Conservation (phyloP, 2,888 invertebrate genomes). For the Marasmarcha lunaedactyla region DNA sequence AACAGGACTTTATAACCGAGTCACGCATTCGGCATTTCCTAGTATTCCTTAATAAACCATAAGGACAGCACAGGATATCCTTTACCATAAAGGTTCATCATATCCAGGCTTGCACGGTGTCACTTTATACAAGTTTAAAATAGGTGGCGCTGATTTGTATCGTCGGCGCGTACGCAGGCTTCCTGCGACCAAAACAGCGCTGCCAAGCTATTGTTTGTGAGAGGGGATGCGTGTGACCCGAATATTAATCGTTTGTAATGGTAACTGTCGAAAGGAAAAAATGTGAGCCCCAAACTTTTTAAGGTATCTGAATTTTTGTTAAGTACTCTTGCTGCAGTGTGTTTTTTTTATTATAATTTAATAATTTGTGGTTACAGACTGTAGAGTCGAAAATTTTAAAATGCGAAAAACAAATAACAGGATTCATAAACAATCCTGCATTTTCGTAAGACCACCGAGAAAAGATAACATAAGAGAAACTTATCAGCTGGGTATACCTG, state of each 20-base stretch:
- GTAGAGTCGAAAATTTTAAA: no score
- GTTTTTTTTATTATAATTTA: no score
- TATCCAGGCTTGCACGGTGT: constrained; percentile 45
- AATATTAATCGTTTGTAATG: constrained; percentile 36
- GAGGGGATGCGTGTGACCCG: constrained; percentile 55
- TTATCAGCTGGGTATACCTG: no score
- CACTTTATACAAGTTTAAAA: not conserved
- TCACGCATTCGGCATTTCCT: constrained; percentile 29
- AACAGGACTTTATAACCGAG: constrained; percentile 19
- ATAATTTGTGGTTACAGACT: no score
- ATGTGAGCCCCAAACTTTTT: constrained; percentile 14
- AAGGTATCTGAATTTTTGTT: no score
- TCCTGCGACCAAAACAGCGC: constrained; percentile 63
- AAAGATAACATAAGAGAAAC: no score
- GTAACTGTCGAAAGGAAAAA: constrained; percentile 40
- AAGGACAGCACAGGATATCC: constrained; percentile 62
- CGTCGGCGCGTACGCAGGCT: constrained; percentile 48
- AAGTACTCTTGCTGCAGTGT: no score
- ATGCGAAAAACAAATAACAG: no score
- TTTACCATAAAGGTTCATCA: constrained; percentile 47
- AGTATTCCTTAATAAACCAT: constrained; percentile 19
- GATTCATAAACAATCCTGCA: no score
- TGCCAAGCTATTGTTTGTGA: constrained; percentile 56
- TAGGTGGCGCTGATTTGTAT: constrained; percentile 51
- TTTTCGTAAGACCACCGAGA: no score